phyloP scores from a whole-genome alignment of 2,797 vertebrate genomes.

The Poeciliopsis turneri region DNA sequence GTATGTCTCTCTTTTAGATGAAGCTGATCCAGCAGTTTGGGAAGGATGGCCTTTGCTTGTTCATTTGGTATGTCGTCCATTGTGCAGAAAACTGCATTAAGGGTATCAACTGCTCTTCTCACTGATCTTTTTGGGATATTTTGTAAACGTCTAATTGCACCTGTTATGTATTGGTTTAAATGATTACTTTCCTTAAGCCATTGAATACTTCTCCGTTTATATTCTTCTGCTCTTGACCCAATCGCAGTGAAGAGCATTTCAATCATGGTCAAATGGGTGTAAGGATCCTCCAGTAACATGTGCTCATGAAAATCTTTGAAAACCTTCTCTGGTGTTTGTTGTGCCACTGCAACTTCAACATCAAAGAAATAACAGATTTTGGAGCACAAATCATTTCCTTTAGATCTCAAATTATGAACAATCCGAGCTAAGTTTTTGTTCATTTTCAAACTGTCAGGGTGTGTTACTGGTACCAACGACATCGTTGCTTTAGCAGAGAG shows the following conservation, averaged over 20 bases:
- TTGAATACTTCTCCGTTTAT: slow-evolving; percentile 33
- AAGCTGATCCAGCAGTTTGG: slow-evolving; percentile 40
- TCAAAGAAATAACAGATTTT: slow-evolving; percentile 18
- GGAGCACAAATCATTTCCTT: slow-evolving; percentile 13
- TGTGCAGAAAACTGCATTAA: slow-evolving; percentile 45
- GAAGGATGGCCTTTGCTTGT: slow-evolving; percentile 23
- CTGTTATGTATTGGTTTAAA: slow-evolving; percentile 40
- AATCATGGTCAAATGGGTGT: slow-evolving; percentile 19
- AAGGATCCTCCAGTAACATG: slow-evolving; percentile 59
- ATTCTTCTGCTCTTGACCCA: fast-evolving
- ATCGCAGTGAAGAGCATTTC: background rate
- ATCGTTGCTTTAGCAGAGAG: slow-evolving; percentile 24
- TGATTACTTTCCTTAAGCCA: slow-evolving; percentile 58
- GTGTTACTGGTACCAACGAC: fast-evolving
- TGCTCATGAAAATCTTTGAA: slow-evolving; percentile 1
- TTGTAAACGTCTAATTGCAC: slow-evolving; percentile 44
- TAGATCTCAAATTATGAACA: slow-evolving; percentile 14
- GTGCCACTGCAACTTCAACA: fast-evolving
- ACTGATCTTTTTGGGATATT: background rate
- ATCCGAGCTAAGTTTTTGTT: slow-evolving; percentile 40
- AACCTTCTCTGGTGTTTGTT: slow-evolving; percentile 26
- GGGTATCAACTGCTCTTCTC: fast-evolving
- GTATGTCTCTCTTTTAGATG: fast-evolving
- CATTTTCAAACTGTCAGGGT: fast-evolving
- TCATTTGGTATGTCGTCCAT: slow-evolving; percentile 49